Base-by-base conservation (phyloP, 1,140 invertebrate species). In the Musca vetustissima region DNA sequence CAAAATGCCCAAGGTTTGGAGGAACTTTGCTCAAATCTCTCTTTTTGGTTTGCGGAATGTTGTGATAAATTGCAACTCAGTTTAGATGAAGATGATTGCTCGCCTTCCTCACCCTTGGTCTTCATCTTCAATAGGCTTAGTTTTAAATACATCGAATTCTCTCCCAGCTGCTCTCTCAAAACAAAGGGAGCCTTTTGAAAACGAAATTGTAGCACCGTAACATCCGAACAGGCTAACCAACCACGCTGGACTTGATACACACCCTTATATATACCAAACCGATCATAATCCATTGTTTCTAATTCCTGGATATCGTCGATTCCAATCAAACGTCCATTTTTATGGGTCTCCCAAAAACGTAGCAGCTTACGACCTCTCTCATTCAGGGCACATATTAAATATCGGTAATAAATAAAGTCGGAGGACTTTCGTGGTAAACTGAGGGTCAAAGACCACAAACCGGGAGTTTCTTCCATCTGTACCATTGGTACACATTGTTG, bases 261-360 rank as follows among this genome's bases (percentile, higher is more conserved):
- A 11, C 86, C 85, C 76, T 89, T 86, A 80, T 87, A 85, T 71
- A 85, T 83, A 11, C 93, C 91, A 83, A 92, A 92, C 53, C 76
- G 78, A 19, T 89, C 87, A n/a, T 78, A 75, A 22, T 78, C 79
- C 64, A 82, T 32, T 6, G 59, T 72, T 68, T 83, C 70, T 75
- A 79, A 79, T 64, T 71, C n/a, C 69, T 77, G 24, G 72, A 64
- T 32, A 13, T 43, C 28, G 11, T 21, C 8, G 1, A 7, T 1
- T 8, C 28, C 17, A 70, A 79, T 11, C 47, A 69, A 11, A 14
- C 65, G 69, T 86, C 82, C 77, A 85, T 82, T 36, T 80, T 73
- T 69, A 77, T 93, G 89, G 7, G 93, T 93, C 83, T 97, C 94
- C 94, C 94, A 96, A 73, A 85, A 86, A 22, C 91, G 86, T n/a